These are phyloP conservation scores for Peromyscus eremicus DNA, from an alignment of 2,797 vertebrate species.

Conservation along the genomic window DNA sequence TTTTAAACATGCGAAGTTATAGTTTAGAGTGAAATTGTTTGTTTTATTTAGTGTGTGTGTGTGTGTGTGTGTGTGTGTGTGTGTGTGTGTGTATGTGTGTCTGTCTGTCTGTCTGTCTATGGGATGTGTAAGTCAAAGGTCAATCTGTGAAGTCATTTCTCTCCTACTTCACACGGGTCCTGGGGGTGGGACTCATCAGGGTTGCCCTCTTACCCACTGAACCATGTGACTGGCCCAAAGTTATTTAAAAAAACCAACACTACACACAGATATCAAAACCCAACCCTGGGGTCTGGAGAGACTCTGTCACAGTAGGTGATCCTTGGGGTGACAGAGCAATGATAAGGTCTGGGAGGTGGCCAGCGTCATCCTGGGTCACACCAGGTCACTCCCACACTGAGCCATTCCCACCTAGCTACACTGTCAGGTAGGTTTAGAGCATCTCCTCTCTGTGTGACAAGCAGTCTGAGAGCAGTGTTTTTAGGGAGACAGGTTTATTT, in stretches of 20 bases:
- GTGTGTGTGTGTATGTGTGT: background rate
- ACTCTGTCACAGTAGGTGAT: background rate
- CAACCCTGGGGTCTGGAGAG: background rate
- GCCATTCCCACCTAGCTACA: background rate
- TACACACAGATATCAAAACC: background rate
- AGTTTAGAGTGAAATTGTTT: background rate
- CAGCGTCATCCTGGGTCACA: background rate
- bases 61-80: background rate
- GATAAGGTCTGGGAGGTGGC: background rate
- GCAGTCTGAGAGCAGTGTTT: background rate
- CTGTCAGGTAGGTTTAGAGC: background rate
- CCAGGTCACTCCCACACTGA: background rate
- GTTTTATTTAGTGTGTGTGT: background rate
- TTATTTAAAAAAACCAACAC: background rate
- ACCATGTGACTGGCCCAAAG: background rate
- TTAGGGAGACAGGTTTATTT: background rate
- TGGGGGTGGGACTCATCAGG: no score
- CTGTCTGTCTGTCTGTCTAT: background rate
- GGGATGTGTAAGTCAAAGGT: background rate
- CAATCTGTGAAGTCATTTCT: background rate
- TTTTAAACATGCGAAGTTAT: conserved; percentile 48
- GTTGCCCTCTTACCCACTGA: background rate
- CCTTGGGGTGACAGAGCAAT: background rate
- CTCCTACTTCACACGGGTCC: background rate
- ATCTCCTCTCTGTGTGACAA: background rate